Evolutionary conservation across 2,113 vertebrate genomes (phyloP).

Genomic region (Apteryx owenii): DNA sequence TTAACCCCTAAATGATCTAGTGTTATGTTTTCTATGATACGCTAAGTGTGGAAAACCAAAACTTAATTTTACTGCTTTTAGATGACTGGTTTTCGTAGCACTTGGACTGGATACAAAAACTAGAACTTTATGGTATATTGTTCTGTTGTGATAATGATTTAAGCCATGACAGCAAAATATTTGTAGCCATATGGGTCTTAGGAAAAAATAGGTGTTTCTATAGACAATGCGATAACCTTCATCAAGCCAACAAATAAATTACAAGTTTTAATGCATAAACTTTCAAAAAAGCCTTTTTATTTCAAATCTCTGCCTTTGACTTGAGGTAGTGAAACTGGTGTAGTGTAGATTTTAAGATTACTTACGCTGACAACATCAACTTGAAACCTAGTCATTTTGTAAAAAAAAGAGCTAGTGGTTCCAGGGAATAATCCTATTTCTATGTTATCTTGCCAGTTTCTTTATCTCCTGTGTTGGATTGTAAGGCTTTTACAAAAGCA

Average conservation of each 20-base stretch:
- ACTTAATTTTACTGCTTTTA: not conserved
- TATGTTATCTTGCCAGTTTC: conserved; percentile 7
- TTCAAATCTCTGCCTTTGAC: not conserved
- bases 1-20: conserved; percentile 28
- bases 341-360: conserved; percentile 44
- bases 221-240: not conserved
- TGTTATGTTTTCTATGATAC: not conserved
- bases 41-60: not conserved
- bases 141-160: not conserved
- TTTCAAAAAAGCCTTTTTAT: not conserved
- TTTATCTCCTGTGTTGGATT: not conserved
- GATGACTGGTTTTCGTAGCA: not conserved
- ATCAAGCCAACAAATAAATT: not conserved
- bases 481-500: not conserved
- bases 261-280: not conserved
- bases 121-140: not conserved
- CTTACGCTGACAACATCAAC: conserved; percentile 28
- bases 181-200: not conserved
- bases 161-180: not conserved
- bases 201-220: not conserved
- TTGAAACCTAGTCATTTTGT: conserved; percentile 18
- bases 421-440: conserved; percentile 9
- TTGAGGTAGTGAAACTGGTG: conserved; percentile 2
- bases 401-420: conserved; percentile 2
- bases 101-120: not conserved